These are phyloP conservation scores for Nothura maculosa DNA, from an alignment of 2,797 vertebrate genomes.

Conservation along the genomic window DNA sequence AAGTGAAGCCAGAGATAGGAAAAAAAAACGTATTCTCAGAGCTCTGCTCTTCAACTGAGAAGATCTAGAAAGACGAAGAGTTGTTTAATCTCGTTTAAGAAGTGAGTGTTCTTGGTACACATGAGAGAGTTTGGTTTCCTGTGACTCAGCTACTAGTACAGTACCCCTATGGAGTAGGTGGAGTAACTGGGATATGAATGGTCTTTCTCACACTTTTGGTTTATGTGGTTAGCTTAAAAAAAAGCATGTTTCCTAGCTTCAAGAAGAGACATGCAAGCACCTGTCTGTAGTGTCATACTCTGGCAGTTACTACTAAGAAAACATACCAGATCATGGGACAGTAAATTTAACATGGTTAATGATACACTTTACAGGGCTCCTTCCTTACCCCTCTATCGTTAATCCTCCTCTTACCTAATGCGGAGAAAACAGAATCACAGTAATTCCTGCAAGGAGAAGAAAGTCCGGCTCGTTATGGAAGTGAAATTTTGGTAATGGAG, in stretches of 20 bases:
- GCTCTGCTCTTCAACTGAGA: neutral
- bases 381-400: neutral
- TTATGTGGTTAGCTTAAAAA: neutral
- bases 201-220: neutral
- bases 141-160: neutral
- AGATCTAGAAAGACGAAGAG: neutral
- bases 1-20: neutral
- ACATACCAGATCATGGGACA: neutral
- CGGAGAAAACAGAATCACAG: neutral
- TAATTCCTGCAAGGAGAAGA: neutral
- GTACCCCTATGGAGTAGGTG: accelerated
- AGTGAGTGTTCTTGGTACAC: neutral
- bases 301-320: neutral
- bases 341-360: neutral
- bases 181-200: neutral
- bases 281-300: neutral
- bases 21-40: neutral
- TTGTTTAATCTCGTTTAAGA: neutral
- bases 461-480: neutral
- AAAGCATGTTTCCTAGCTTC: neutral
- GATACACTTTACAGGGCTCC: neutral
- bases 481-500: neutral
- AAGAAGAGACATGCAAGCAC: neutral
- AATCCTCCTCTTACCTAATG: neutral
- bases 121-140: neutral